These are phyloP conservation scores for Narcine bancroftii DNA, from an alignment of 2,113 vertebrate species.

Conservation along the genomic window DNA sequence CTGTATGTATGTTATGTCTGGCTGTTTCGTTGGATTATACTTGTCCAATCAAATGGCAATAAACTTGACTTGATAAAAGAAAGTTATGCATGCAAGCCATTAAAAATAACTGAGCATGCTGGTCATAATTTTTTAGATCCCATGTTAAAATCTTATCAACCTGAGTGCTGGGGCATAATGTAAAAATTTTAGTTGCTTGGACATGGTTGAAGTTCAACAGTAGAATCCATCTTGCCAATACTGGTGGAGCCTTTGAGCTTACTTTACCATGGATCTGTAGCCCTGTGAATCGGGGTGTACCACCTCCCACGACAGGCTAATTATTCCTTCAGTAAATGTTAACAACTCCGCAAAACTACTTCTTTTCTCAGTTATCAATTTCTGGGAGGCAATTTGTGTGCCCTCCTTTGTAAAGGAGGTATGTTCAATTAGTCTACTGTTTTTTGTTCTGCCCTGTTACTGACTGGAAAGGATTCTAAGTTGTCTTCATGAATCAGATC, in stretches of 20 bases:
- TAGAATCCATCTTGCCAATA: neutral
- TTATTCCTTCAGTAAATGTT: neutral
- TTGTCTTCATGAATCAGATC: too few relatives aligned
- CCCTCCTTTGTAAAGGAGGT: too few relatives aligned
- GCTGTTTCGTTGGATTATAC: too few relatives aligned
- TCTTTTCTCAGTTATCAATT: neutral
- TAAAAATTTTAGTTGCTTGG: neutral
- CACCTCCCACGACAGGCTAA: neutral
- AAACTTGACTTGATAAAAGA: too few relatives aligned
- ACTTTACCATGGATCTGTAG: neutral
- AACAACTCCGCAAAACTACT: neutral
- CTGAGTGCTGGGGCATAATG: neutral
- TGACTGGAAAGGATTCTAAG: too few relatives aligned
- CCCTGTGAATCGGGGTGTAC: neutral
- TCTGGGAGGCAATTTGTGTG: too few relatives aligned
- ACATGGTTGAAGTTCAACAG: neutral
- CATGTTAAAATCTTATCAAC: neutral
- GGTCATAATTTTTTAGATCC: neutral
- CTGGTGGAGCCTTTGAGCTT: neutral
- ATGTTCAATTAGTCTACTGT: too few relatives aligned
- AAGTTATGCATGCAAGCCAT: too few relatives aligned
- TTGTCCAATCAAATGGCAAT: too few relatives aligned
- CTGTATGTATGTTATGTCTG: too few relatives aligned
- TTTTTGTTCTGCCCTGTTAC: too few relatives aligned
- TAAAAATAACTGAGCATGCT: too few relatives aligned